Percentiles rank a stretch among this genome's conserved stretches.
Evolutionary conservation across 2,888 invertebrate genomes (phyloP).

Genomic region (Arctia plantaginis): DNA sequence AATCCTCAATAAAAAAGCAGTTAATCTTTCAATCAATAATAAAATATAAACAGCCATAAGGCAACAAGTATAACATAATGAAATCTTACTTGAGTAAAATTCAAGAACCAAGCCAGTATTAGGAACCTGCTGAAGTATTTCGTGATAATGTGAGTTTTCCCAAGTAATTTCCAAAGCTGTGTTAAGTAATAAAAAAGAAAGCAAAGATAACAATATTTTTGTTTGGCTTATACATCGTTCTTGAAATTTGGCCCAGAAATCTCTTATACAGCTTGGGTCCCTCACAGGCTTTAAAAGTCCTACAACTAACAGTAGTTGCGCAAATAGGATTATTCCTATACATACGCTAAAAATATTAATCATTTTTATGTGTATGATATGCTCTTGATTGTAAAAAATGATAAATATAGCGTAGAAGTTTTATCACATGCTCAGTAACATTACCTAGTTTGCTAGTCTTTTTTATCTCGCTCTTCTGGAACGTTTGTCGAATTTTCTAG

Average conservation of each 20-base stretch:
- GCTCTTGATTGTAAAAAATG: background rate
- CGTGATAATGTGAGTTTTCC: conserved; percentile 54
- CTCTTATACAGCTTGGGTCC: conserved; percentile 65
- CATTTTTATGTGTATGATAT: conserved; percentile 50
- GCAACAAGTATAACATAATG: conserved; percentile 60
- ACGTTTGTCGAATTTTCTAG: background rate
- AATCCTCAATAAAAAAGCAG: conserved; percentile 57
- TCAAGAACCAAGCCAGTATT: conserved; percentile 53
- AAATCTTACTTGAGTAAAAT: conserved; percentile 63
- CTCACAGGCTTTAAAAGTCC: conserved; percentile 68
- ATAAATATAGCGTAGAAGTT: background rate
- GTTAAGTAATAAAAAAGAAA: conserved; percentile 53
- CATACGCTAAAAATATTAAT: conserved; percentile 63
- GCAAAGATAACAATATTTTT: conserved; percentile 46
- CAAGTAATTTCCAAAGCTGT: conserved; percentile 62
- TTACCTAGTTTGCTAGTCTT: background rate
- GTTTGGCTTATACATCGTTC: conserved; percentile 41
- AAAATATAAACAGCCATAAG: conserved; percentile 61
- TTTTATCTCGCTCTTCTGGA: background rate
- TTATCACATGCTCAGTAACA: background rate
- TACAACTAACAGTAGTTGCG: conserved; percentile 61
- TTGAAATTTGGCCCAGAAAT: conserved; percentile 62
- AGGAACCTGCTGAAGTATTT: conserved; percentile 51
- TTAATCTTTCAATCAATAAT: conserved; percentile 65
- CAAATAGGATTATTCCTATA: conserved; percentile 55